These are phyloP conservation scores for Coecobrya sp. DNA, from an alignment of 2,888 invertebrate genomes.

Conservation along the genomic window DNA sequence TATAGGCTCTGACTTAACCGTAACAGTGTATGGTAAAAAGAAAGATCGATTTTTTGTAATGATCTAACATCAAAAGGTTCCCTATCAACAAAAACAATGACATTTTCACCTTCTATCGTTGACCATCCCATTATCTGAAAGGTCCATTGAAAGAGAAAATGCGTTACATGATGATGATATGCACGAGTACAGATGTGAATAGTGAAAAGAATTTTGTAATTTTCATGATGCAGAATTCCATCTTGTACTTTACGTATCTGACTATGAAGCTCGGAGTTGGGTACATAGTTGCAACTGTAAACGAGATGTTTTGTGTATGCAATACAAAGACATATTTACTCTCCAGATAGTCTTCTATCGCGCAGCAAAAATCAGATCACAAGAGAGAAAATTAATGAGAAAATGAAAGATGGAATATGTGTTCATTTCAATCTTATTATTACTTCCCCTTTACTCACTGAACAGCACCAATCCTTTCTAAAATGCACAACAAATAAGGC, in stretches of 20 bases:
- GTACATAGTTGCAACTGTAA: background rate
- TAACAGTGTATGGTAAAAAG: too few relatives aligned
- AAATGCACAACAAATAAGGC: background rate
- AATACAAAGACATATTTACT: background rate
- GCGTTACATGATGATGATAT: background rate
- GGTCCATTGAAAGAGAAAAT: background rate
- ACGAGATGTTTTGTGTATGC: slow-evolving; percentile 20
- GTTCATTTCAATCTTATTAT: background rate
- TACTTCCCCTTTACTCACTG: background rate
- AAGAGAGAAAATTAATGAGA: slow-evolving; percentile 11
- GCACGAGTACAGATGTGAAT: background rate
- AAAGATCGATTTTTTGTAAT: background rate
- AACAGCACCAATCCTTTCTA: background rate
- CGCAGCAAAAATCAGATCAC: background rate
- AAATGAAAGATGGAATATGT: background rate
- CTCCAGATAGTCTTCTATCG: background rate
- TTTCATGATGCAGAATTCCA: background rate
- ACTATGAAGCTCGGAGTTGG: too few relatives aligned
- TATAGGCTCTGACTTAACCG: too few relatives aligned
- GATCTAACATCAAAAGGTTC: background rate
- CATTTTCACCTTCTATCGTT: background rate
- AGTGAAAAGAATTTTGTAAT: background rate
- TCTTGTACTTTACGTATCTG: too few relatives aligned
- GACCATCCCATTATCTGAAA: background rate
- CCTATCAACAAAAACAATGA: background rate